phyloP scores from a whole-genome alignment of 2,888 invertebrate genomes.

The Plebejus argus region DNA sequence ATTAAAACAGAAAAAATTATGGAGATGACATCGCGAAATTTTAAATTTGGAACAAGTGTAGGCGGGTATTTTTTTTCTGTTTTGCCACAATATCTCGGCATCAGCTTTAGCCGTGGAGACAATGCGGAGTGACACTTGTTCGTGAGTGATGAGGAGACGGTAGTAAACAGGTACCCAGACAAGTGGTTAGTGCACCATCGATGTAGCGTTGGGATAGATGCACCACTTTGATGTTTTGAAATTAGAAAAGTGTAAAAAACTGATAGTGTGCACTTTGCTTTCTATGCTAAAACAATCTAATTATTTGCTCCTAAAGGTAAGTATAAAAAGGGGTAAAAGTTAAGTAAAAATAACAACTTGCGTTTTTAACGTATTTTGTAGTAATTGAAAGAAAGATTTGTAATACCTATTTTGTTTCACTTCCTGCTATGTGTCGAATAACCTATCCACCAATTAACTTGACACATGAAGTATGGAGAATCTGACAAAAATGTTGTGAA shows the following conservation, averaged over 20 bases:
- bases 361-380: too few species aligned
- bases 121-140: conserved; percentile 55
- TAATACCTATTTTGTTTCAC: too few species aligned
- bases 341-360: too few species aligned
- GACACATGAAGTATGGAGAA: too few species aligned
- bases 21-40: conserved; percentile 13
- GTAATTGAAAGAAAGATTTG: too few species aligned
- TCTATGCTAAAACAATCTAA: too few species aligned
- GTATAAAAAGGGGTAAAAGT: too few species aligned
- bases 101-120: conserved; percentile 5
- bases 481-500: too few species aligned
- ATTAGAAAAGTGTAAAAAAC: not conserved
- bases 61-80: conserved; percentile 3
- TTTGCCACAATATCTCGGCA: not conserved
- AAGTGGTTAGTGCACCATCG: conserved; percentile 51
- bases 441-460: too few species aligned
- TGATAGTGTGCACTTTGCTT: too few species aligned
- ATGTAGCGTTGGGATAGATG: not conserved
- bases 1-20: not conserved
- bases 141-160: conserved; percentile 59
- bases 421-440: too few species aligned
- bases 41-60: conserved; percentile 11
- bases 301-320: too few species aligned
- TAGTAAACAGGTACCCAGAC: conserved; percentile 66
- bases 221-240: not conserved